Conservation (phyloP, 1,140 invertebrate genomes). For the Zaprionus ghesquierei region DNA sequence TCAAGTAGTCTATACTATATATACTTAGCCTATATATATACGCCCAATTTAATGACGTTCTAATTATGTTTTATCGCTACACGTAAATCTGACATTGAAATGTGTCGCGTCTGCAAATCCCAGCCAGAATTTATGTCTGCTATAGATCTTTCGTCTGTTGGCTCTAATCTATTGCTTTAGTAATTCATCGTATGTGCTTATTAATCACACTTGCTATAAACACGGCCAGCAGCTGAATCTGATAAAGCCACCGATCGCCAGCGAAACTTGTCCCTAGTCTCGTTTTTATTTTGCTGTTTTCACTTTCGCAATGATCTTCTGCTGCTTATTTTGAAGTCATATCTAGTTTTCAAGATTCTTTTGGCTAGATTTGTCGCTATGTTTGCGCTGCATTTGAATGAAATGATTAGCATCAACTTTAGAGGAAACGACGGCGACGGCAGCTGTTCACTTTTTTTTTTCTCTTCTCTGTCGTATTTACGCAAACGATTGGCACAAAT, state of each 20-base stretch:
- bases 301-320: background rate
- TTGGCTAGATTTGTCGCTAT: background rate
- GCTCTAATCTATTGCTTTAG: background rate
- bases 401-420: constrained; percentile 26
- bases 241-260: no score
- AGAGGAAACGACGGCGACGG: background rate
- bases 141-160: background rate
- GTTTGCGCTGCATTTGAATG: constrained; percentile 1
- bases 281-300: background rate
- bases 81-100: background rate
- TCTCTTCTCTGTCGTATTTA: constrained; percentile 61
- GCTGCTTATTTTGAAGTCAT: background rate
- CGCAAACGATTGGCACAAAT: constrained; percentile 84
- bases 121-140: background rate
- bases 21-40: background rate
- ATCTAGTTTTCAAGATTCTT: constrained; percentile 1
- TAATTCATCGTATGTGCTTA: background rate
- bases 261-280: background rate
- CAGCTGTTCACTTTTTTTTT: constrained; percentile 54
- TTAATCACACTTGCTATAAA: no score
- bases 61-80: constrained; percentile 26
- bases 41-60: constrained; percentile 14
- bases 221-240: no score
- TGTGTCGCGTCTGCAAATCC: background rate
- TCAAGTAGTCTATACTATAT: background rate